Evolutionary conservation across 1,140 invertebrate species (phyloP), one percentile per base, ranked within the genome.

Genomic region (Procambarus clarkii): DNA sequence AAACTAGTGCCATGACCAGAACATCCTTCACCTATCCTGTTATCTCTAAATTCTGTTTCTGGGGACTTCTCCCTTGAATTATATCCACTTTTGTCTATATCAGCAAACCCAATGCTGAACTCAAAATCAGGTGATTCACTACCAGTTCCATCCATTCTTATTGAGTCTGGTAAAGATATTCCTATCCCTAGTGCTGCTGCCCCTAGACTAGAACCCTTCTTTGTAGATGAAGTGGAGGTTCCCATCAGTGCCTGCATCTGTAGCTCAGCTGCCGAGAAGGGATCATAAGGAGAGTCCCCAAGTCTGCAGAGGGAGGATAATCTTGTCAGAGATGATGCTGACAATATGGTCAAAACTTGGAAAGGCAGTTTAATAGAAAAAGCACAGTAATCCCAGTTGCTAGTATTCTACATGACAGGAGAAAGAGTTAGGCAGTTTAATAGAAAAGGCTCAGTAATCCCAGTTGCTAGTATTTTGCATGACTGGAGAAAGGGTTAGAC

Each of bases 231-330:
- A 11, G 81, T 44, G 58, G 88, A 85, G n/a, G 79, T 79, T 34
- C 92, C 92, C 64, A 92, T 87, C 50, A 91, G 83, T 21, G 88
- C 83, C 80, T 92, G 92, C 86, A 93, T 91, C 76, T 92, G 92
- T 46, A 93, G 89, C 84, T 93, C 92, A 79, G 88, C 91, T 74
- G 93, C 92, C 64, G 90, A 93, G 88, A 88, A 93, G 83, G 92
- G 92, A 69, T 93, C 92, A 89, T 93, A 93, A 18, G 86, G 81
- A 78, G 82, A 64, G 21, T 91, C 88, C 74, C 64, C 88, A 78
- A 78, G 81, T 91, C 88, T 91, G 88, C 81, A 50, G 46, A 77
- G 71, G 69, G 82, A 77, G 74, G 88, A 78, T 71, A 84, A 85
- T 21, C 88, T 69, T 45, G 58, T 83, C 81, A 83, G 69, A 69